phyloP scores from a whole-genome alignment of 2,797 vertebrate genomes.

The Onychomys leucogaster region DNA sequence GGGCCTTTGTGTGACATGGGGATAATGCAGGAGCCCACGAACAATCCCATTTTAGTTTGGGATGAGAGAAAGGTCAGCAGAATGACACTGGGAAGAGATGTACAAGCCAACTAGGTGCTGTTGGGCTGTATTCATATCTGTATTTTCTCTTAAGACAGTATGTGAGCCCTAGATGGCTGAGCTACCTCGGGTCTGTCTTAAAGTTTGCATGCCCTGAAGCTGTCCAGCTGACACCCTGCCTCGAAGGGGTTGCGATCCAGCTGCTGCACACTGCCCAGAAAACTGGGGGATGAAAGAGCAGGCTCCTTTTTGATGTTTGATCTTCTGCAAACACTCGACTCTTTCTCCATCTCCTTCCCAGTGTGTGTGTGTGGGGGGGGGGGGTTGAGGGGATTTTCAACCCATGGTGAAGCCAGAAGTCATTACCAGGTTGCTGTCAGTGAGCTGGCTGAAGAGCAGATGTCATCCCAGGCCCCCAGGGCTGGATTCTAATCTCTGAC shows the following conservation, averaged over 20 bases:
- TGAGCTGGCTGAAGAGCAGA: not conserved
- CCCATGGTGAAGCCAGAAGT: not conserved
- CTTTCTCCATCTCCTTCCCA: not conserved
- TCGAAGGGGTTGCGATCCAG: not conserved
- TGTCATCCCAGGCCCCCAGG: not conserved
- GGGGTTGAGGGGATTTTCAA: not conserved
- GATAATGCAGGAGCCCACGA: rapidly evolving
- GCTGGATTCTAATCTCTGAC: constrained; percentile 6
- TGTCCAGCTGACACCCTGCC: not conserved
- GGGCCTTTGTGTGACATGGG: rapidly evolving
- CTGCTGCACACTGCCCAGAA: not conserved
- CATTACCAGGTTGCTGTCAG: not conserved
- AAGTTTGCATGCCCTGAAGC: not conserved
- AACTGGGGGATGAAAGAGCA: not conserved
- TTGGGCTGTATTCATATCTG: rapidly evolving
- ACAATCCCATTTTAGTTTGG: not conserved
- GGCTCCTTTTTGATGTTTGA: not conserved
- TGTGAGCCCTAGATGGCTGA: too few relatives aligned
- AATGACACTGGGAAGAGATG: too few relatives aligned
- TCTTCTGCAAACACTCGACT: not conserved
- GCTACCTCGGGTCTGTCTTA: not conserved
- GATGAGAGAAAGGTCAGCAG: not conserved
- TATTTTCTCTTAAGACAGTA: not conserved
- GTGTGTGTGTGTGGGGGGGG: not conserved
- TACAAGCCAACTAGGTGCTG: not conserved